These are phyloP conservation scores for Yponomeuta malinellus DNA, from an alignment of 2,888 invertebrate genomes.

Conservation along the genomic window DNA sequence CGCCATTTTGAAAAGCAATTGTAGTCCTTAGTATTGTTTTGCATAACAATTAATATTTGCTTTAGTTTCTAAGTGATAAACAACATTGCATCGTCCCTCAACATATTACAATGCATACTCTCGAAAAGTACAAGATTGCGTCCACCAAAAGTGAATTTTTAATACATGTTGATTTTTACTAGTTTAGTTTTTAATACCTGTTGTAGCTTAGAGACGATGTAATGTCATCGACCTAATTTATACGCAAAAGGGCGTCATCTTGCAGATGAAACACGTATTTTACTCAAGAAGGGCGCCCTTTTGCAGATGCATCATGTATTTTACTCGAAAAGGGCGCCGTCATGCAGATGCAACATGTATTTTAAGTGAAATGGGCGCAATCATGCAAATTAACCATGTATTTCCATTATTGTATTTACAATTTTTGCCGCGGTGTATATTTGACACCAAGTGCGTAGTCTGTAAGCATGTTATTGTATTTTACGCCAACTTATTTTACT, in stretches of 20 bases:
- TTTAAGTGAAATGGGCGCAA: neutral
- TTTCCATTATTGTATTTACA: neutral
- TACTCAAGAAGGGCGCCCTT: no score
- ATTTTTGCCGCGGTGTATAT: neutral
- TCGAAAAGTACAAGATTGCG: neutral
- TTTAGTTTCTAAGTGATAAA: neutral
- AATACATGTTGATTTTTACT: slow-evolving; percentile 4
- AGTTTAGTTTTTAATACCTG: neutral
- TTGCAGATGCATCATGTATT: no score
- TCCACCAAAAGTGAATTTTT: neutral
- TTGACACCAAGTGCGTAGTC: neutral
- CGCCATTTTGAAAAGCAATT: neutral
- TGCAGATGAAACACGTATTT: neutral
- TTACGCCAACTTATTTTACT: neutral
- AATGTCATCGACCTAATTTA: neutral
- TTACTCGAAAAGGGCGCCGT: no score
- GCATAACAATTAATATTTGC: neutral
- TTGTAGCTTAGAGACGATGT: neutral
- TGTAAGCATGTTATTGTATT: slow-evolving; percentile 3
- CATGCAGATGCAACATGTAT: no score
- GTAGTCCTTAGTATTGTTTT: neutral
- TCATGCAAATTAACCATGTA: neutral
- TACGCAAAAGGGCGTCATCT: neutral
- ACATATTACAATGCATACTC: neutral
- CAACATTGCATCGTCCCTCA: neutral